Evolutionary conservation across 2,113 vertebrate genomes (phyloP).

Genomic region (Silurus meridionalis): DNA sequence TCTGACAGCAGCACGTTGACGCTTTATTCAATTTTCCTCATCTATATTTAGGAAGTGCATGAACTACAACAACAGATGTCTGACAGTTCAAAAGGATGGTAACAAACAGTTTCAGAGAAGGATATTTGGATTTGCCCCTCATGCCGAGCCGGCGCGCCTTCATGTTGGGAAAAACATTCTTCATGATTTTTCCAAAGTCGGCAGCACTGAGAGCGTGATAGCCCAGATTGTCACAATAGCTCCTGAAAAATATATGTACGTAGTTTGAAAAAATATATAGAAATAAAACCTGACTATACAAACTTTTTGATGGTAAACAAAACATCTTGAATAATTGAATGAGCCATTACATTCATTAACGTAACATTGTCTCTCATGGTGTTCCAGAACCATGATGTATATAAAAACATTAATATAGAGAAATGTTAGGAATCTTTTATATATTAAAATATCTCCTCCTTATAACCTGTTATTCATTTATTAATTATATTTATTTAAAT

Average conservation of each 20-base stretch:
- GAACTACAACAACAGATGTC: constrained; percentile 77
- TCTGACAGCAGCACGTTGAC: constrained; percentile 57
- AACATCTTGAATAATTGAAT: not conserved
- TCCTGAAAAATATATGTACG: constrained; percentile 75
- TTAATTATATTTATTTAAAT: not conserved
- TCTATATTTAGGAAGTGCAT: constrained; percentile 78
- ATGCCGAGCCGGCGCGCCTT: constrained; percentile 98
- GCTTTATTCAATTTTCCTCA: constrained; percentile 69
- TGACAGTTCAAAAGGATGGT: constrained; percentile 59
- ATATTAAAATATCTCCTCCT: not conserved
- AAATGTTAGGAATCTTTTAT: not conserved
- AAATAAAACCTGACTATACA: not conserved
- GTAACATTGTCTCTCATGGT: too few relatives aligned
- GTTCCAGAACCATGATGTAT: too few relatives aligned
- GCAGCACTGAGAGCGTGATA: constrained; percentile 97
- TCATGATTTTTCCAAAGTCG: constrained; percentile 99
- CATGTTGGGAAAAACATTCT: constrained; percentile 99
- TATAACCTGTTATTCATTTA: not conserved
- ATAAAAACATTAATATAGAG: too few relatives aligned
- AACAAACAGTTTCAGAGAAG: constrained; percentile 77
- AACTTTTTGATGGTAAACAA: not conserved
- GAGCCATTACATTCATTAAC: too few relatives aligned
- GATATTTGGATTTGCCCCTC: constrained; percentile 99
- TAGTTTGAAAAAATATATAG: too few relatives aligned
- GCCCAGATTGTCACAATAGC: constrained; percentile 98